A percentile compares a stretch with the other conserved stretches of the same genome.
Evolutionary conservation across 2,888 invertebrate species (phyloP).

Genomic region (Eremobia ochroleuca): DNA sequence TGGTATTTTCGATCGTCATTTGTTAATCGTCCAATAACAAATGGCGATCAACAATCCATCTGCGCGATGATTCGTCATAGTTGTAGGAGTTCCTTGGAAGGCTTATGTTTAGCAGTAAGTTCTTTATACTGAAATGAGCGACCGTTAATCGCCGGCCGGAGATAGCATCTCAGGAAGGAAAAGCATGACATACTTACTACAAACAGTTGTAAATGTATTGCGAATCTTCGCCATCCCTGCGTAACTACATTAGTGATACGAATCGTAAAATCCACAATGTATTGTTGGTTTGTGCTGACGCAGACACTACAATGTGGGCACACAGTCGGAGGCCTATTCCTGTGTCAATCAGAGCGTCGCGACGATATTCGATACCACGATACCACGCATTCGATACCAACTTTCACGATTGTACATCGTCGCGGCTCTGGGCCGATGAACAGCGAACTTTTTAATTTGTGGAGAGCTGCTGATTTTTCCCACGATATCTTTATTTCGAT

Average conservation of each 20-base stretch:
- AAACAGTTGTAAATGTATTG: background rate
- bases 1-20: background rate
- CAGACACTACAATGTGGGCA: slow-evolving; percentile 46
- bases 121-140: background rate
- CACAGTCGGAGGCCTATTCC: slow-evolving; percentile 58
- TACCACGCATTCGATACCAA: slow-evolving; percentile 70
- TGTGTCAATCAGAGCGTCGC: slow-evolving; percentile 74
- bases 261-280: slow-evolving; percentile 45
- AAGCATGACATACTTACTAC: background rate
- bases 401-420: slow-evolving; percentile 71
- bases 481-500: slow-evolving; percentile 53
- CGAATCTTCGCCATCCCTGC: slow-evolving; percentile 18
- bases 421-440: slow-evolving; percentile 44
- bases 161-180: background rate
- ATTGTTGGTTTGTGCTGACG: slow-evolving; percentile 48
- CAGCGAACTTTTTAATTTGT: slow-evolving; percentile 56
- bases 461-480: slow-evolving; percentile 47
- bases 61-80: background rate
- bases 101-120: background rate
- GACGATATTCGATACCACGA: slow-evolving; percentile 70
- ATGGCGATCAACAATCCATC: background rate
- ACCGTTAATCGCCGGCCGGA: background rate
- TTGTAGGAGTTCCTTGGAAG: background rate
- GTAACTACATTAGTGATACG: slow-evolving; percentile 36
- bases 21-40: background rate